These are phyloP conservation scores for Lichenostomus cassidix DNA, from an alignment of 2,113 vertebrate genomes.

Conservation along the genomic window DNA sequence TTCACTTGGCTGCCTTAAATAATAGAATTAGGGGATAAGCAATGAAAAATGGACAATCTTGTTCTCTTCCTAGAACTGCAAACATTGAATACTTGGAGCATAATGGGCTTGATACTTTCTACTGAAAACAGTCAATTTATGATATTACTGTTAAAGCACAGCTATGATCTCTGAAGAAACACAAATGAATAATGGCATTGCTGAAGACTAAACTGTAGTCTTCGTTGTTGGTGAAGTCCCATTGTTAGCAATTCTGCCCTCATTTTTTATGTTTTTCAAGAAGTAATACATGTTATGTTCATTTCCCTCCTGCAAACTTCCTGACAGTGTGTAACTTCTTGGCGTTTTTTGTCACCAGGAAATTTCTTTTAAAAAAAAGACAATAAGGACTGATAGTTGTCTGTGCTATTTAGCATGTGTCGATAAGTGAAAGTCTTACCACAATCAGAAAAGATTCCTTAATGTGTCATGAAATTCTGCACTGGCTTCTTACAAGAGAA, in stretches of 20 bases:
- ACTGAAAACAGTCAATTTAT: not conserved
- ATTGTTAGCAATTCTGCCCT: not conserved
- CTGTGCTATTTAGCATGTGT: not conserved
- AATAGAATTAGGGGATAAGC: not conserved
- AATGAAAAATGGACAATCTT: not conserved
- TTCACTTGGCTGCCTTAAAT: not conserved
- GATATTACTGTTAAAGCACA: not conserved
- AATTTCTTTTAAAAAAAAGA: not conserved
- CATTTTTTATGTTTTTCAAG: not conserved
- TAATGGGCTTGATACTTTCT: not conserved
- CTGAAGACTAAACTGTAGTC: not conserved
- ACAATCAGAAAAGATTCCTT: constrained; percentile 6
- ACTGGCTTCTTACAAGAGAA: not conserved
- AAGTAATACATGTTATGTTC: not conserved
- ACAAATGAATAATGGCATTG: not conserved
- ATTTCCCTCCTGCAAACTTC: not conserved
- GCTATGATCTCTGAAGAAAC: not conserved
- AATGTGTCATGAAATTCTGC: not conserved
- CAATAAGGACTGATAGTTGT: not conserved
- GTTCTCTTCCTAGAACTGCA: not conserved
- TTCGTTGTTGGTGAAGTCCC: not conserved
- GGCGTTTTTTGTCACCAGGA: constrained; percentile 5
- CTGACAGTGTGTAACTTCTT: not conserved
- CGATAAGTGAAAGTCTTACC: not conserved
- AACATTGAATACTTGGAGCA: not conserved